Evolutionary conservation across 2,797 vertebrate species (phyloP), one percentile per base, ranked within the genome.

Genomic region (Esox masquinongy): DNA sequence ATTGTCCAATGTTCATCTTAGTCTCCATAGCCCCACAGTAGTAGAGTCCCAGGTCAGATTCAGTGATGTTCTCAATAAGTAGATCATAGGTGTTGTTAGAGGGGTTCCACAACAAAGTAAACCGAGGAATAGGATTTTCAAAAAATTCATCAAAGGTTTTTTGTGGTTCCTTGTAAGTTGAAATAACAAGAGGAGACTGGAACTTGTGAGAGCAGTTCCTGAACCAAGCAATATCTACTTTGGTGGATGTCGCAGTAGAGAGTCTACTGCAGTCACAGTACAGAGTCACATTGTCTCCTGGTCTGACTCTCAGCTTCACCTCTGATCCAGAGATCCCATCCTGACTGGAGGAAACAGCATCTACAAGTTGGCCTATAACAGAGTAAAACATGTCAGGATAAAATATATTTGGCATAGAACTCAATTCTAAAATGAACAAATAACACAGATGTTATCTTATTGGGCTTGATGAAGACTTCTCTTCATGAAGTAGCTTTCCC

Each of bases 21-120:
- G 0, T 71, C 66, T 70, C 53, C 0, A 0, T 0, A 17, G 56
- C 3, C 16, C 12, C 76, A 77, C 84, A 87, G 59, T 80, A 87
- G 75, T 81, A 87, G n/a, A 82, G 39, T 7, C 86, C 86, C 75
- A 73, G 34, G 74, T 86, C 82, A 73, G 72, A 69, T 2, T 36
- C 69, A 15, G 75, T 72, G 19, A 88, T 39, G 31, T 86, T 83
- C 22, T 24, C 51, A 9, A 88, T 82, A 72, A 61, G 51, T 19
- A 87, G 72, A 74, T 72, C 51, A 16, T 36, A 6, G 6, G 73
- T 67, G 0, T 66, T 66, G 9, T 12, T 78, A 34, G 11, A 24
- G 3, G 0, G 0, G 39, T 79, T 71, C 14, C 50, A 4, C 9
- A 47, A 2, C 5, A 8, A 24, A 0, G 0, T 74, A 36, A 39